Conservation (phyloP, 2,113 vertebrate genomes). For the Apteryx mantelli region DNA sequence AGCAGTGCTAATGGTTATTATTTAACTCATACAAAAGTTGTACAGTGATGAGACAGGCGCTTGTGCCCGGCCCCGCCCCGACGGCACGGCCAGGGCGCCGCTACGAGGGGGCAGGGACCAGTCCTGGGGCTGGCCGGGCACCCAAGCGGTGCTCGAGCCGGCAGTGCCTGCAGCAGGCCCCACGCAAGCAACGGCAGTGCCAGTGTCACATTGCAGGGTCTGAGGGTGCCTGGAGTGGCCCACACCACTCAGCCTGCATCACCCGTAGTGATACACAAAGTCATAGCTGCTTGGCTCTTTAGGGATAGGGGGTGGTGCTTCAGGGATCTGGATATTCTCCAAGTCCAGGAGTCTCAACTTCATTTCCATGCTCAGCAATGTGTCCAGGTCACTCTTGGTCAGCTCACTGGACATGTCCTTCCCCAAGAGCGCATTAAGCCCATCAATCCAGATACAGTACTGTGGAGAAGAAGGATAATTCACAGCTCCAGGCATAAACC, state of each 20-base stretch:
- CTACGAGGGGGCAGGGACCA: background rate
- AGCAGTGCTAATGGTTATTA: background rate
- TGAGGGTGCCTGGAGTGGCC: background rate
- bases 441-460: conserved; percentile 98
- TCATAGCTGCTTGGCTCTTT: conserved; percentile 98
- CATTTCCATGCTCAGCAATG: conserved; percentile 98
- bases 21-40: background rate
- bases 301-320: conserved; percentile 92
- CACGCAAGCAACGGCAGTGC: background rate
- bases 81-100: background rate
- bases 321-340: conserved; percentile 96
- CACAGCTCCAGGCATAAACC: background rate
- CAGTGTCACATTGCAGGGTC: background rate
- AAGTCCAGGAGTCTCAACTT: conserved; percentile 96
- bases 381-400: conserved; percentile 96
- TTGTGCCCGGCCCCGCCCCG: background rate
- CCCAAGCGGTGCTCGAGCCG: no score
- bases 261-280: conserved; percentile 97
- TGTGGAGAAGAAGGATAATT: conserved; percentile 45
- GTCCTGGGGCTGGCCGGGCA: background rate
- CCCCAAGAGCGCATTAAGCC: conserved; percentile 92
- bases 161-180: no score
- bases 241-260: conserved; percentile 44
- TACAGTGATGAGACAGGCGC: background rate
- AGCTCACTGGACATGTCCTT: conserved; percentile 97